phyloP scores from a whole-genome alignment of 2,113 vertebrate species.

The Saccopteryx leptura region DNA sequence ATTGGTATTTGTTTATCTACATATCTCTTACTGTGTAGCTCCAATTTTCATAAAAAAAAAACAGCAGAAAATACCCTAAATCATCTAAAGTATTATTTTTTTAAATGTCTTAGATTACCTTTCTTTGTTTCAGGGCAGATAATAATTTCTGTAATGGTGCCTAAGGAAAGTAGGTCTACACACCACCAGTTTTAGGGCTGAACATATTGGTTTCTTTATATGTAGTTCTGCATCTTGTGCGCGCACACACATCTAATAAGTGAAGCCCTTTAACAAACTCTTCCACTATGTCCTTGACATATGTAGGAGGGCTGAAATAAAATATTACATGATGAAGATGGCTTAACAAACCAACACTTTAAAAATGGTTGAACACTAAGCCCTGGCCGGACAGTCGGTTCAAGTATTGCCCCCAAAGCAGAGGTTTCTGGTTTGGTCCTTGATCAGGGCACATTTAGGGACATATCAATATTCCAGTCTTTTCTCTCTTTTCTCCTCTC shows the following conservation, averaged over 20 bases:
- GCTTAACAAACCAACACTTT: slow-evolving; percentile 1
- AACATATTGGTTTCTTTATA: not conserved
- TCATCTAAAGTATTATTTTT: slow-evolving; percentile 13
- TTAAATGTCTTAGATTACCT: not conserved
- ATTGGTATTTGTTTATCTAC: not conserved
- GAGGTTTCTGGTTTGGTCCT: too few relatives aligned
- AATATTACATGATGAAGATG: not conserved
- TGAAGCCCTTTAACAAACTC: slow-evolving; percentile 36
- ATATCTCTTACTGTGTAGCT: not conserved
- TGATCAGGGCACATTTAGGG: too few relatives aligned
- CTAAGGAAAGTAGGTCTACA: not conserved
- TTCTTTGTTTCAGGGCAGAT: not conserved
- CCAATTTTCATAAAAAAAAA: not conserved
- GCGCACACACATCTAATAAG: not conserved
- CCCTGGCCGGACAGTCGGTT: too few relatives aligned
- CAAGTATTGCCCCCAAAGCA: too few relatives aligned
- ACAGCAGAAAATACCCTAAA: not conserved
- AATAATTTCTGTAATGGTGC: not conserved
- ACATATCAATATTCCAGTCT: too few relatives aligned
- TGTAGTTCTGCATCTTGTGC: not conserved
- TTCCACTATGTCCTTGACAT: slow-evolving; percentile 26
- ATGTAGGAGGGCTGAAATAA: not conserved
- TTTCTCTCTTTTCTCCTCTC: too few relatives aligned
- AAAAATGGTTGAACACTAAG: slow-evolving; percentile 1
- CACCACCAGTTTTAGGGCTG: not conserved